Evolutionary conservation across 2,888 invertebrate genomes (phyloP).

Genomic region (Drymonia ruficornis): DNA sequence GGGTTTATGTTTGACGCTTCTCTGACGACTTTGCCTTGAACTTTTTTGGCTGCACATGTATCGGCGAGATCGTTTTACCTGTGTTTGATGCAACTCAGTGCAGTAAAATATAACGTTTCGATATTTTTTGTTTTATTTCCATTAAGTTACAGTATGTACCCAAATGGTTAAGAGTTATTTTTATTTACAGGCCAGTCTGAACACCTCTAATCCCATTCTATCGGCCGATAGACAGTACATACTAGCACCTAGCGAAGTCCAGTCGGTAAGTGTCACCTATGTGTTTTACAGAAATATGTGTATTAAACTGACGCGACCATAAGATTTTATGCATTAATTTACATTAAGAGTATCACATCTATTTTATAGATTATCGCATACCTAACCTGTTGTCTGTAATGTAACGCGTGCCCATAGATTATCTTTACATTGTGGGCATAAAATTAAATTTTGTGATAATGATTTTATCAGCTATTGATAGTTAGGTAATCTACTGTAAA

Average conservation of each 20-base stretch:
- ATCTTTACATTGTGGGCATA: slow-evolving; percentile 21
- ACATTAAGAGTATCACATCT: neutral
- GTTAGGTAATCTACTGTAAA: slow-evolving; percentile 14
- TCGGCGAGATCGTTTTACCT: neutral
- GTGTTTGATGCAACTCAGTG: no score
- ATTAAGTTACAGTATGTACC: no score
- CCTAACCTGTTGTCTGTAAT: neutral
- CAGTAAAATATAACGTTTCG: no score
- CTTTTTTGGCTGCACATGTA: no score
- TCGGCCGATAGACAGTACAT: slow-evolving; percentile 72
- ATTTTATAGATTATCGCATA: neutral
- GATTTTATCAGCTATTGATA: slow-evolving; percentile 27
- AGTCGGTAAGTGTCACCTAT: slow-evolving; percentile 56
- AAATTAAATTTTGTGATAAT: slow-evolving; percentile 20
- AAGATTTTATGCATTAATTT: neutral
- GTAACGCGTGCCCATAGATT: slow-evolving; percentile 8
- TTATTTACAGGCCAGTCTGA: slow-evolving; percentile 61
- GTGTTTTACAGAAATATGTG: neutral
- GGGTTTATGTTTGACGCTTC: neutral
- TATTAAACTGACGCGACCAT: neutral
- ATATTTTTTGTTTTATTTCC: no score
- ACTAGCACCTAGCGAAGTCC: slow-evolving; percentile 74
- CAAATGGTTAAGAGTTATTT: neutral
- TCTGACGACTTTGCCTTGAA: no score
- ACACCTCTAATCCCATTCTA: slow-evolving; percentile 72